Evolutionary conservation across 2,113 vertebrate species (phyloP).

Genomic region (Cinclus mexicanus): DNA sequence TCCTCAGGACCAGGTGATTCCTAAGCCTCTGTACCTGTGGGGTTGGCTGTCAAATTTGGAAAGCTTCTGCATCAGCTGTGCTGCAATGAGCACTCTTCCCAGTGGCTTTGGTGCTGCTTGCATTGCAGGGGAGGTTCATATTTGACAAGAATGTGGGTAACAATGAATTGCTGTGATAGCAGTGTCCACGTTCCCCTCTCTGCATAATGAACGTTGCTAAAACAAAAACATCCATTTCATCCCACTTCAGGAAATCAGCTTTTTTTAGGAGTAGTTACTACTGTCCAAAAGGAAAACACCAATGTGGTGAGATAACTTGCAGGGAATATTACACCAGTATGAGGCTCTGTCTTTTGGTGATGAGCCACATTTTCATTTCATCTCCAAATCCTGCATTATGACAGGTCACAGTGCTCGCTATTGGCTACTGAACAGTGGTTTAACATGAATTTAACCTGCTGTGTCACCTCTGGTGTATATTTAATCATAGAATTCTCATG

Average conservation of each 20-base stretch:
- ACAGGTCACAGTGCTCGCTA: rapidly evolving
- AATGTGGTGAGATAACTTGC: not conserved
- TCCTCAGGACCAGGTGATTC: not conserved
- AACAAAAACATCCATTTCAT: not conserved
- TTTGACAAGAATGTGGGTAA: not conserved
- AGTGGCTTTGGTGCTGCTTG: not conserved
- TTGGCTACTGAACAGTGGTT: not conserved
- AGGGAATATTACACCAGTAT: not conserved
- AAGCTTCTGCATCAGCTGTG: not conserved
- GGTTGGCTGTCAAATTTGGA: not conserved
- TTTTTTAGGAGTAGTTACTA: not conserved
- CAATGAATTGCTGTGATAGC: not conserved
- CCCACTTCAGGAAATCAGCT: not conserved
- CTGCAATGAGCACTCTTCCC: not conserved
- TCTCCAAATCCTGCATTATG: not conserved
- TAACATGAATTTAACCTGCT: not conserved
- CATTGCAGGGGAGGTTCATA: not conserved
- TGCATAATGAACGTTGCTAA: not conserved
- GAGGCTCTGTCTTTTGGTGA: not conserved
- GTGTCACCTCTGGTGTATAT: not conserved
- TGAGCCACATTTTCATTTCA: not conserved
- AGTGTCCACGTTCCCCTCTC: not conserved
- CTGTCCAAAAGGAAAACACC: not conserved
- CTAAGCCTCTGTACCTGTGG: not conserved
- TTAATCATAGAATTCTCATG: not conserved